Conservation (phyloP, 1,140 invertebrate genomes). For the Ooceraea biroi region DNA sequence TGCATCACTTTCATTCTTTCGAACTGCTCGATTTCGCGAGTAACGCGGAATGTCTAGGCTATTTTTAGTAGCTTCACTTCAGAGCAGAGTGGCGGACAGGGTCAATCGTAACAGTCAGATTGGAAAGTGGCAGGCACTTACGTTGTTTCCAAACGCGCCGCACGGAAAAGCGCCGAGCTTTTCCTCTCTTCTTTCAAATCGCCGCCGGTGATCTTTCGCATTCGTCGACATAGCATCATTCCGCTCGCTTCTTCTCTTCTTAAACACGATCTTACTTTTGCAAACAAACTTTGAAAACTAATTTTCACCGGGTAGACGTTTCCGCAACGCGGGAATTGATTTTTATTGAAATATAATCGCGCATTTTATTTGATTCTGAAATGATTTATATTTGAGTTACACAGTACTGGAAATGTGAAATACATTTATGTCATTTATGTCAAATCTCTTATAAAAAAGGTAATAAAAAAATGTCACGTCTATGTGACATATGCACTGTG, state of each 20-base stretch:
- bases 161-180: constrained; percentile 20
- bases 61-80: constrained; percentile 53
- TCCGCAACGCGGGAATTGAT: constrained; percentile 10
- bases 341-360: constrained; percentile 18
- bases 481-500: too few relatives aligned
- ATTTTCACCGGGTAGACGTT: constrained; percentile 22
- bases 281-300: constrained; percentile 16
- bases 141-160: constrained; percentile 34
- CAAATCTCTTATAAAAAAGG: too few relatives aligned
- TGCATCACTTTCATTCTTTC: constrained; percentile 24
- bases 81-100: constrained; percentile 12
- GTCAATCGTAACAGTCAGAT: constrained; percentile 55
- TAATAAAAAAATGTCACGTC: too few relatives aligned
- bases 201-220: constrained; percentile 18
- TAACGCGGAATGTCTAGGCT: constrained; percentile 3
- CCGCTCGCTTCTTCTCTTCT: neutral
- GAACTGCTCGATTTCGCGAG: constrained; percentile 19
- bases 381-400: neutral
- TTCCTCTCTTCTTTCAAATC: constrained; percentile 33
- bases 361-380: constrained; percentile 4
- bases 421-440: neutral
- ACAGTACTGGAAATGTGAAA: neutral
- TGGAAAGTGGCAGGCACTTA: constrained; percentile 44
- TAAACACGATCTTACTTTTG: constrained; percentile 3
- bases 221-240: constrained; percentile 5